Evolutionary conservation across 2,888 invertebrate genomes (phyloP), one percentile per base, ranked within the genome.

Genomic region (Drosophila recens): DNA sequence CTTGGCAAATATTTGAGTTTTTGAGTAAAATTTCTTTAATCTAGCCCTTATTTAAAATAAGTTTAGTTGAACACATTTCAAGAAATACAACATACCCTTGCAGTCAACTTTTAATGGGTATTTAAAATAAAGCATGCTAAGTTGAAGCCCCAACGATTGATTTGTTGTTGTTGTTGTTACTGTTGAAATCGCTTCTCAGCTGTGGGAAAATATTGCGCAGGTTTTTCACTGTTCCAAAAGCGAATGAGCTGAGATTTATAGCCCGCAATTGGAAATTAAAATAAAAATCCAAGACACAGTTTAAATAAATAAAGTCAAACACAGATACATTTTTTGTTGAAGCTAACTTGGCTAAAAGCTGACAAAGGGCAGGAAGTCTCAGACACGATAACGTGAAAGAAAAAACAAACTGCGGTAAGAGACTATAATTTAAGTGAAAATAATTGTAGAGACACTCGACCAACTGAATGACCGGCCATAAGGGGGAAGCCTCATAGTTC

Each of bases 371-470:
- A 57, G 57, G 53, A 72, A 62, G 27, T 58, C 46, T 36, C 23
- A 34, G 57, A 36, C 34, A 48, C 17, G 27, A 33, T 48, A 54
- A 68, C 36, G 82, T 69, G 52, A 38, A 59, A 57, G 53, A 56
- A 62, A 64, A 56, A 71, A 59, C 66, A 43, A 59, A 67, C 54
- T 20, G 51, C 38, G 23, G 34, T 27, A 46, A 61, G 61, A 64
- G 67, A 53, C 67, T 49, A 66, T 66, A 83, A 84, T 84, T 84
- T 84, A 74, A 84, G 89, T 83, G 30, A 83, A 80, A 70, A 76
- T 79, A 78, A 82, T 86, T 82, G 78, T 78, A 48, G 51, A 67
- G 76, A 51, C 52, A 34, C 54, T 54, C 17, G 43, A 43, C 17
- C 20, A 38, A 43, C 17, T 4, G 9, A 42, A 6, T 10, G 33